Evolutionary conservation across 1,140 invertebrate genomes (phyloP), one percentile per base, ranked within the genome.

Genomic region (Leptopilina boulardi): DNA sequence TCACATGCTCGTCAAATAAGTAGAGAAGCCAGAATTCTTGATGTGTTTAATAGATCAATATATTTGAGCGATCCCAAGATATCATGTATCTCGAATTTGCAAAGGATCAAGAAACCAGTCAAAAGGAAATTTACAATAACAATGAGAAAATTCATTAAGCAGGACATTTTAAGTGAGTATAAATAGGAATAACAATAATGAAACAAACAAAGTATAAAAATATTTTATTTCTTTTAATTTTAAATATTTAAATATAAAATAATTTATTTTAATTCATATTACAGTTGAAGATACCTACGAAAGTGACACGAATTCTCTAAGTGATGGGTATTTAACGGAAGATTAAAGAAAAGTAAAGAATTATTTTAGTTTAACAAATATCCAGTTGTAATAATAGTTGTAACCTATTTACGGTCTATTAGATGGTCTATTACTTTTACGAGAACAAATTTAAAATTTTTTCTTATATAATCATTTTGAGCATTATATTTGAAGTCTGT

Each of bases 31-130:
- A 26, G 66, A 3, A 47, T 75, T 18, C 21, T 41, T 8, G 44
- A 75, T 71, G 15, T 71, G 2, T 75, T 47, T 41, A 70, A 75
- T 71, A 30, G 74, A 70, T 47, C 74, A 15, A 19, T 75, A 44
- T 70, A 70, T 18, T 15, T 70, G 15, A 42, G 38, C 2, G 34
- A 75, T 44, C 56, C 74, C 15, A 70, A 44, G 42, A 75, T 75
- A 42, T 75, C 74, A 6, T 70, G 13, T 75, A 70, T 56, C 10
- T 5, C 21, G 2, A 1, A 18, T 56, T 56, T 8, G 10, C 3
- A 56, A 56, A 56, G 21, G 6, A 56, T 21, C 21, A 56, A 21
- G 19, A 56, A 56, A 56, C 18, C 18, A 56, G n/a, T 42, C 41
- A 42, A 47, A 15, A 47, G 44, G 4, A 15, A 47, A n/a, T 42